A percentile compares a stretch with the other conserved stretches of the same genome.
phyloP scores from a whole-genome alignment of 1,140 invertebrate genomes.

The Trinorchestia longiramus region DNA sequence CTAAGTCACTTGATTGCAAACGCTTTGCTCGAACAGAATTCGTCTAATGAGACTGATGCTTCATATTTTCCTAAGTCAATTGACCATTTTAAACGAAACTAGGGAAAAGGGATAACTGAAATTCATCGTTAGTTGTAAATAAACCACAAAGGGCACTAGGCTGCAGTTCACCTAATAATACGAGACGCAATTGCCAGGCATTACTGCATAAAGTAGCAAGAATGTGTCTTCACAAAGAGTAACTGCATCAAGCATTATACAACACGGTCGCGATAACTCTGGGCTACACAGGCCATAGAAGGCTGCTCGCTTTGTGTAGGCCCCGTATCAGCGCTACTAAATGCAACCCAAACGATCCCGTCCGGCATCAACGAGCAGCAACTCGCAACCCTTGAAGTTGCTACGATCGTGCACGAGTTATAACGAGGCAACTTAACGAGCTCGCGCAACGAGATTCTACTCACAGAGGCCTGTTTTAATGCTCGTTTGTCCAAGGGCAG shows the following conservation, averaged over 20 bases:
- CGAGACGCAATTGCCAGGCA: neutral
- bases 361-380: neutral
- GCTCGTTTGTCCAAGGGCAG: neutral
- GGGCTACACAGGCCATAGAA: neutral
- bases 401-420: neutral
- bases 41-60: too few relatives aligned
- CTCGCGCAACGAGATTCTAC: neutral
- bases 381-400: neutral
- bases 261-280: neutral
- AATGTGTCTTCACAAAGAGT: neutral
- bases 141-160: neutral
- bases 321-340: neutral
- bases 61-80: too few relatives aligned
- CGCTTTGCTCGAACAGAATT: too few relatives aligned
- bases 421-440: neutral
- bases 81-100: too few relatives aligned
- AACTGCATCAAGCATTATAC: neutral
- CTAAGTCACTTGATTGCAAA: too few relatives aligned
- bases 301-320: neutral
- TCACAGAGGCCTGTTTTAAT: neutral
- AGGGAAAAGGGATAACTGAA: neutral
- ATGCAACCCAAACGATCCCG: neutral
- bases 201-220: neutral
- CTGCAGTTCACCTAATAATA: neutral
- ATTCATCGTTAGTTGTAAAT: neutral